A percentile compares a stretch with the other conserved stretches of the same genome.
Evolutionary conservation across 2,797 vertebrate genomes (phyloP).

Genomic region (Premnoplex brunnescens): DNA sequence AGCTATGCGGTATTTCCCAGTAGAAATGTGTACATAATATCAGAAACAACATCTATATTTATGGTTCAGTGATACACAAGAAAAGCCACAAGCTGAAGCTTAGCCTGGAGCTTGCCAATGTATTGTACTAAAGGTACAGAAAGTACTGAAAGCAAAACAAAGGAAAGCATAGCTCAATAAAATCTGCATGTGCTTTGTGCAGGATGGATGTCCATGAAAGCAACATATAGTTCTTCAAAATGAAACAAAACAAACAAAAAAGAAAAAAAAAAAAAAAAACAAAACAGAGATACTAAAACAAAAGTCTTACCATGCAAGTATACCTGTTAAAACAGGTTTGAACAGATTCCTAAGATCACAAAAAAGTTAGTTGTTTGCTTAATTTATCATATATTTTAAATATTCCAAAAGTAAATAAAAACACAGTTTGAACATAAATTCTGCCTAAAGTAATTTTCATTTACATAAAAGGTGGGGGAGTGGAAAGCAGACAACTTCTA

Average conservation of each 20-base stretch:
- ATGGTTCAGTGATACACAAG: not conserved
- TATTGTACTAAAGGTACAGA: not conserved
- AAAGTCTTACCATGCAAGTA: not conserved
- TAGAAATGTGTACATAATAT: not conserved
- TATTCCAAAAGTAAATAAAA: not conserved
- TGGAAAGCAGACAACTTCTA: not conserved
- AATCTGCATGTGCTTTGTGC: not conserved
- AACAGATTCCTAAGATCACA: not conserved
- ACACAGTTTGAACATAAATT: not conserved
- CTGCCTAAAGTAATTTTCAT: not conserved
- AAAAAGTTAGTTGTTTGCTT: not conserved
- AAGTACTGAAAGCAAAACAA: not conserved
- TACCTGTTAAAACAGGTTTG: not conserved
- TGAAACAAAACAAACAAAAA: not conserved
- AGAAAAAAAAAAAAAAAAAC: not conserved
- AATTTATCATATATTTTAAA: not conserved
- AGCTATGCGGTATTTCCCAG: not conserved
- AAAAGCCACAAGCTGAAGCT: not conserved
- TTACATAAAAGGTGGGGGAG: not conserved
- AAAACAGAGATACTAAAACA: not conserved
- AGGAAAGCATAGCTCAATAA: not conserved
- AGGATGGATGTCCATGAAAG: rapidly evolving
- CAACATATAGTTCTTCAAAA: not conserved
- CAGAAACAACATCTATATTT: not conserved
- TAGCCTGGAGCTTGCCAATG: not conserved